A percentile compares a stretch with the other conserved stretches of the same genome.
Evolutionary conservation across 1,140 invertebrate species (phyloP).

Genomic region (Lasaia peninsularis): DNA sequence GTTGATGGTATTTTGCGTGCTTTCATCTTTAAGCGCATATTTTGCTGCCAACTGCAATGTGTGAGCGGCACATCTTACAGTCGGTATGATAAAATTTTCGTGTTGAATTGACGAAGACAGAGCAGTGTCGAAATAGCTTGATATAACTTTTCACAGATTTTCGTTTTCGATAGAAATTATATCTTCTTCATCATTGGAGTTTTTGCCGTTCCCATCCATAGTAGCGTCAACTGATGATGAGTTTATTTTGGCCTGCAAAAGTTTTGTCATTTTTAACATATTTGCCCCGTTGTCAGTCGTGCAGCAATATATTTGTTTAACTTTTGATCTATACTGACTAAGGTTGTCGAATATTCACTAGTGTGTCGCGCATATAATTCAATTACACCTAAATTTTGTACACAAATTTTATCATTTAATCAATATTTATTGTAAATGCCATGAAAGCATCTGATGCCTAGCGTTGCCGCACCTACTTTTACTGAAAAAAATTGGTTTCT

Average conservation of each 20-base stretch:
- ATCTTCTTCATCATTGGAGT: neutral
- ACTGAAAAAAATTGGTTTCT: neutral
- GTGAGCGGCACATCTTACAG: conserved; percentile 9
- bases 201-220: neutral
- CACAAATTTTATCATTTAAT: neutral
- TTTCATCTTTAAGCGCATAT: neutral
- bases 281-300: neutral
- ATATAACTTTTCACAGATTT: too few species aligned
- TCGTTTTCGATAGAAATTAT: too few species aligned
- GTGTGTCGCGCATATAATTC: neutral
- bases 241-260: neutral
- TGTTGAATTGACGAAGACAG: neutral
- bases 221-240: neutral
- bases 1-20: neutral
- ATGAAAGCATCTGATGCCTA: too few species aligned
- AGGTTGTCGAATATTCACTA: neutral
- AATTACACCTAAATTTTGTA: conserved; percentile 1
- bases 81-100: neutral
- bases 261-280: neutral
- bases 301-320: neutral
- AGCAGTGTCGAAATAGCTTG: neutral
- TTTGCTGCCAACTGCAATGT: conserved; percentile 4
- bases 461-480: conserved; percentile 4
- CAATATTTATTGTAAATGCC: neutral
- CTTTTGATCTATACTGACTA: neutral